phyloP scores from a whole-genome alignment of 2,797 vertebrate species.

The Cryptoprocta ferox region DNA sequence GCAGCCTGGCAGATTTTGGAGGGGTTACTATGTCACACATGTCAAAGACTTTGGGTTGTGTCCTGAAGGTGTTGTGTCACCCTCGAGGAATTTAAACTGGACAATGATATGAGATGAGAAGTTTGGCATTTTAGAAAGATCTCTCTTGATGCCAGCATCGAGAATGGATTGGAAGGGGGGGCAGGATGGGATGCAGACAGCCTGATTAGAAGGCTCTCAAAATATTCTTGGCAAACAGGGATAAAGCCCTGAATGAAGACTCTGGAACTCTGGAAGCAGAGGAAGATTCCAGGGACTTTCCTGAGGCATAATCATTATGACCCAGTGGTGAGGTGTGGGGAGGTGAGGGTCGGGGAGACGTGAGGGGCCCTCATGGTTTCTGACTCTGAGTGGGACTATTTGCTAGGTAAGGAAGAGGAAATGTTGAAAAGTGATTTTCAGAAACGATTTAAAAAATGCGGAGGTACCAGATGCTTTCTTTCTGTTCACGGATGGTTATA shows the following conservation, averaged over 20 bases:
- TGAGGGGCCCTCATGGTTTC: background rate
- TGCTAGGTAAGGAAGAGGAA: background rate
- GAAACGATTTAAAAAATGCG: background rate
- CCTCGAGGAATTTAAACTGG: background rate
- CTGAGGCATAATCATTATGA: background rate
- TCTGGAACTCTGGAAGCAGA: background rate
- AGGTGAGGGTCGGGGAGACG: background rate
- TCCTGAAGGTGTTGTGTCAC: background rate
- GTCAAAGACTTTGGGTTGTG: background rate
- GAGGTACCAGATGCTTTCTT: background rate
- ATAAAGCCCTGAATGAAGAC: background rate
- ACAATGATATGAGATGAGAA: background rate
- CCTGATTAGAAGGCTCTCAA: background rate
- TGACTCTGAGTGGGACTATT: background rate
- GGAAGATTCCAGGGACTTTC: background rate
- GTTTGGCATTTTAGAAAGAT: background rate
- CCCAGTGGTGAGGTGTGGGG: background rate
- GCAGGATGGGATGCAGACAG: background rate
- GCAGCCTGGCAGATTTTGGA: too few species aligned
- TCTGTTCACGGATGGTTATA: slow-evolving; percentile 64
- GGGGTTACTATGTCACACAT: background rate
- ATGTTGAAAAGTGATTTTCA: background rate
- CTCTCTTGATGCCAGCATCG: background rate
- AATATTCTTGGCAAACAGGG: background rate
- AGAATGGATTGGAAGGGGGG: background rate